These are phyloP conservation scores for Otus sunia DNA, from an alignment of 2,113 vertebrate genomes.

Conservation along the genomic window DNA sequence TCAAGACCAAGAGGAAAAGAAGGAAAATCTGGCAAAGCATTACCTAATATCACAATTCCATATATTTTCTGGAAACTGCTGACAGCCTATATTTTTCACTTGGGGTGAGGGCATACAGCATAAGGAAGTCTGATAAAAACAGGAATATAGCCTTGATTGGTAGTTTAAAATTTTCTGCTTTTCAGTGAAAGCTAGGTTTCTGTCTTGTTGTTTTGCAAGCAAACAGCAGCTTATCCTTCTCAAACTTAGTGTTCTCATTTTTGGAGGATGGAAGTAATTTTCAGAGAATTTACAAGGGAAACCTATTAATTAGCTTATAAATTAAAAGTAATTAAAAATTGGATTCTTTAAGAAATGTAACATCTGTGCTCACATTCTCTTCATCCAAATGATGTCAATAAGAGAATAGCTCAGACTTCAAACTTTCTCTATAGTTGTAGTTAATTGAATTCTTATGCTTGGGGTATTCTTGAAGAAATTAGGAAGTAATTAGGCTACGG, in stretches of 20 bases:
- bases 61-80: background rate
- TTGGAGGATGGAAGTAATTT: background rate
- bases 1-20: background rate
- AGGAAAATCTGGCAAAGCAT: background rate
- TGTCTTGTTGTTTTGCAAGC: background rate
- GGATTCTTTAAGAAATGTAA: conserved; percentile 31
- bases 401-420: conserved; percentile 9
- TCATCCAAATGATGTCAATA: conserved; percentile 1
- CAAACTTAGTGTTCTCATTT: background rate
- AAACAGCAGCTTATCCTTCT: background rate
- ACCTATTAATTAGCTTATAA: conserved; percentile 1
- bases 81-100: background rate
- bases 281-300: conserved; percentile 1
- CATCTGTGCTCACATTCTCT: background rate
- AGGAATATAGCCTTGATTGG: background rate
- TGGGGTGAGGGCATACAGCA: background rate
- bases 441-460: conserved; percentile 57
- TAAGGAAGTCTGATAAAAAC: background rate
- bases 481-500: conserved; percentile 31
- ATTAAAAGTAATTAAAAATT: conserved; percentile 43
- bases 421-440: conserved; percentile 25
- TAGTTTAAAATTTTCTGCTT: background rate
- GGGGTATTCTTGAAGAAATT: conserved; percentile 53
- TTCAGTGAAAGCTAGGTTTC: background rate
- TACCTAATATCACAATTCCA: background rate